phyloP scores from a whole-genome alignment of 2,797 vertebrate genomes.

The Pseudomugil gertrudae region DNA sequence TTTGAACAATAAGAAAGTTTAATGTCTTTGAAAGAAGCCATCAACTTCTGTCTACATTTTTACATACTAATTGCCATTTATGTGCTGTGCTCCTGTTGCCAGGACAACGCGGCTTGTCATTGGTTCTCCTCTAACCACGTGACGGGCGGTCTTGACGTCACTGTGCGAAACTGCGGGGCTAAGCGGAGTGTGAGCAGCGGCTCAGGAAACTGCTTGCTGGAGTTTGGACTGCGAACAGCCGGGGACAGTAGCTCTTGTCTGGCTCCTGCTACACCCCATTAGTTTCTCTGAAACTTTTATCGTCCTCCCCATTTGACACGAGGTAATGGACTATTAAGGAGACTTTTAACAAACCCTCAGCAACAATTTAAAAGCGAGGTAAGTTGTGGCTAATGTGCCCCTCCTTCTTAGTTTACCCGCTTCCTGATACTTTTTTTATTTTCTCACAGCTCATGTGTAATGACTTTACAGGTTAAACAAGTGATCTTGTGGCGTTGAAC shows the following conservation, averaged over 20 bases:
- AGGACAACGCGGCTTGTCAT: conserved; percentile 70
- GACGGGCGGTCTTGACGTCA: conserved; percentile 73
- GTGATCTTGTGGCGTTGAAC: not conserved
- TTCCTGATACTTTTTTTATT: conserved; percentile 60
- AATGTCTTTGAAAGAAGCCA: conserved; percentile 12
- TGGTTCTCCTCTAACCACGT: conserved; percentile 69
- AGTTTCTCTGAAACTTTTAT: conserved; percentile 29
- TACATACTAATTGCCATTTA: conserved; percentile 42
- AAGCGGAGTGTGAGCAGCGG: conserved; percentile 49
- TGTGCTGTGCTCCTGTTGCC: conserved; percentile 69
- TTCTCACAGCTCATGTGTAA: conserved; percentile 43
- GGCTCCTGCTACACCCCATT: conserved; percentile 40
- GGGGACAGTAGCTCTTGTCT: conserved; percentile 40
- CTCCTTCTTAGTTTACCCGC: conserved; percentile 37
- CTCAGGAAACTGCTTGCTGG: conserved; percentile 43
- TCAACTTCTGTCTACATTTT: conserved; percentile 5
- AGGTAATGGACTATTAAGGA: conserved; percentile 76
- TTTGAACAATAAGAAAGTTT: not conserved
- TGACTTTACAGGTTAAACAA: conserved; percentile 19
- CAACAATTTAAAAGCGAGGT: conserved; percentile 65
- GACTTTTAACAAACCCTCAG: conserved; percentile 21
- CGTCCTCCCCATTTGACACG: not conserved
- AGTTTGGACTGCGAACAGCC: conserved; percentile 67
- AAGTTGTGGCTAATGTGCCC: conserved; percentile 50
- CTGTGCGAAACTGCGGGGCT: conserved; percentile 50